Evolutionary conservation across 92 coral and sea anemone genomes (phyloP), one percentile per base, ranked within the genome.

Genomic region (Diadumene lineata): DNA sequence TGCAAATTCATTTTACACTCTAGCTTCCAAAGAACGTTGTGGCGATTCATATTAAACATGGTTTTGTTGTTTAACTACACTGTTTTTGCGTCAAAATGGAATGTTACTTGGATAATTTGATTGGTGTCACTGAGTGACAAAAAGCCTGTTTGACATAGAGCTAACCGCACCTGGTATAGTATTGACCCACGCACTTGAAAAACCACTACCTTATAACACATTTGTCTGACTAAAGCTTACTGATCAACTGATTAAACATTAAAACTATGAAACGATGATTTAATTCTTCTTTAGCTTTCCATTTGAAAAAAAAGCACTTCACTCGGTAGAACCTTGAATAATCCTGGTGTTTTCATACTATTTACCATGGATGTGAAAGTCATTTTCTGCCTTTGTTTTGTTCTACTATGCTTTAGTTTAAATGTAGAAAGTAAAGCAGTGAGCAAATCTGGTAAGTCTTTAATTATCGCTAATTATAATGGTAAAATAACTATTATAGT

Each of bases 271-370:
- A 11, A 28, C 68, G 43, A 62, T 62, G 68, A 62, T 62, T 62
- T 62, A 62, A 62, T 62, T 62, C 31, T n/a, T n/a, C n/a, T n/a
- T n/a, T n/a, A n/a, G n/a, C n/a, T n/a, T 21, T 29, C 19, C 7
- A 22, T 27, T 62, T 7, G 68, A 19, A 62, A 62, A 62, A 62
- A n/a, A 62, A 62, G n/a, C n/a, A n/a, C n/a, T 11, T 62, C 68
- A 62, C 31, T 62, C 31, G 38, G 7, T 2, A 1, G 43, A 28
- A 43, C 38, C 68, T 11, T 6, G 68, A 19, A 1, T 1, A 6
- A 11, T 28, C 43, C 18, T 31, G 15, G 68, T 62, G 31, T 31
- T 26, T 28, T 15, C 2, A 43, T 23, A 28, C 26, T 31, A 7
- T 0, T 3, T 22, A 15, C 27, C 68, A 62, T 62, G 68, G 68